Base-by-base conservation (phyloP, 1,140 invertebrate genomes). In the Caerostris extrusa region DNA sequence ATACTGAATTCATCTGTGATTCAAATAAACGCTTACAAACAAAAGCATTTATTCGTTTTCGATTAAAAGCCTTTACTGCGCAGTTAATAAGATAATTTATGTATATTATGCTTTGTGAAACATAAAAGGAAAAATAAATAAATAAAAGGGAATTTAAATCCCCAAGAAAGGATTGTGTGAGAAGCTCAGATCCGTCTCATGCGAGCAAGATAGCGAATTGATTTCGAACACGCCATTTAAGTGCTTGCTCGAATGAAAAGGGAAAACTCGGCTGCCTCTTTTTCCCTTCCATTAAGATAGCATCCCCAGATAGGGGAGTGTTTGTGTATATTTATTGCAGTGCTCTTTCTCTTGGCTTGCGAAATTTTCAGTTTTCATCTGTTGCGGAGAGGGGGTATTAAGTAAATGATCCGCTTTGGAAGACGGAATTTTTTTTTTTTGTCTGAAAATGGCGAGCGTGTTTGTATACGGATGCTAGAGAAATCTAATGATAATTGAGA, bases 331-430 rank as follows among this genome's bases (percentile, higher is more conserved):
- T 14, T 50, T 34, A 53, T 77, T 50, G 53, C 71, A 77, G 5
- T 10, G 10, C 71, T 53, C 34, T 50, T 50, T 77, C 8, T 3
- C 34, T 34, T 5, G 71, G 50, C 50, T 53, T 77, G 19, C 53
- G 34, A 34, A 77, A 50, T 50, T 77, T 77, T 14, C 61, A 77
- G 71, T 77, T 50, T 77, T 77, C 71, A 77, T 77, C 71, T 77
- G 71, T 77, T 77, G 71, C 71, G 34, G 34, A 50, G 34, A 34
- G 34, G 34, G 5, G 71, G 71, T 77, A 77, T 77, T 77, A 77
- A 77, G 71, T 53, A 77, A 77, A 77, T 77, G 71, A 77, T 77
- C 71, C 34, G 34, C 34, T 77, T 77, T 77, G 71, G 50, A 34
- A 77, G 14, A 77, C 0, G n/a, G 34, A 77, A 12, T 50, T 77